These are phyloP conservation scores for Chromis chromis DNA, from an alignment of 2,797 vertebrate species.

Conservation along the genomic window DNA sequence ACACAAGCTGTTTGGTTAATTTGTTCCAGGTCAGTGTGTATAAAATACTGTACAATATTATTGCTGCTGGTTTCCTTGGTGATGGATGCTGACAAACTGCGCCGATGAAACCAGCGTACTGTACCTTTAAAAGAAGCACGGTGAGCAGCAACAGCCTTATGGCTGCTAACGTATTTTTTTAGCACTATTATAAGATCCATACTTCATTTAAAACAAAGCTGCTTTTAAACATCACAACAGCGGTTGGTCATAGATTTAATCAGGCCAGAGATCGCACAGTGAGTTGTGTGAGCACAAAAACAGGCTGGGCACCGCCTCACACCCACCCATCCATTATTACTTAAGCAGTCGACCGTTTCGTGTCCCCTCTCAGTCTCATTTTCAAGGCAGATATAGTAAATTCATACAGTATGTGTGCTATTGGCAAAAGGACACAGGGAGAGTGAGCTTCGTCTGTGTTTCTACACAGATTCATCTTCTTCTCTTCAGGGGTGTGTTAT, in stretches of 20 bases:
- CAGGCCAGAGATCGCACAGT: conserved; percentile 11
- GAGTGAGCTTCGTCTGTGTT: conserved; percentile 36
- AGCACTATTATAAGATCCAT: neutral
- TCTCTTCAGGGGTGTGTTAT: conserved; percentile 3
- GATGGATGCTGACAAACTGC: conserved; percentile 44
- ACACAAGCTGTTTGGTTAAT: conserved; percentile 27
- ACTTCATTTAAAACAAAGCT: conserved; percentile 27
- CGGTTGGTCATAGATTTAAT: neutral
- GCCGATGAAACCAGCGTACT: conserved; percentile 24
- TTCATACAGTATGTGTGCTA: conserved; percentile 26
- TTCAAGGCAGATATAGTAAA: conserved; percentile 50
- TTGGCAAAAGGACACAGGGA: conserved; percentile 33
- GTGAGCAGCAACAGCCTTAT: conserved; percentile 34
- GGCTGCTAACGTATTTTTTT: conserved; percentile 24
- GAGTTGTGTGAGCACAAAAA: conserved; percentile 42
- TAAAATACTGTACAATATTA: conserved; percentile 67
- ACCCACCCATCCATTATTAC: conserved; percentile 10
- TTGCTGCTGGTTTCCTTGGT: conserved; percentile 70
- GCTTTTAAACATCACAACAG: conserved; percentile 17
- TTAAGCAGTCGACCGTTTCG: conserved; percentile 17
- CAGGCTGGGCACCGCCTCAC: neutral
- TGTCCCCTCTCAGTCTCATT: conserved; percentile 13
- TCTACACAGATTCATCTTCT: conserved; percentile 27
- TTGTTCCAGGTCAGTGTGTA: conserved; percentile 39
- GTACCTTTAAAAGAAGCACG: conserved; percentile 33